Percentiles rank a stretch among this genome's conserved stretches.
These are phyloP conservation scores for Porites divaricata DNA, from an alignment of 92 coral and sea anemone species.

Conservation along the genomic window DNA sequence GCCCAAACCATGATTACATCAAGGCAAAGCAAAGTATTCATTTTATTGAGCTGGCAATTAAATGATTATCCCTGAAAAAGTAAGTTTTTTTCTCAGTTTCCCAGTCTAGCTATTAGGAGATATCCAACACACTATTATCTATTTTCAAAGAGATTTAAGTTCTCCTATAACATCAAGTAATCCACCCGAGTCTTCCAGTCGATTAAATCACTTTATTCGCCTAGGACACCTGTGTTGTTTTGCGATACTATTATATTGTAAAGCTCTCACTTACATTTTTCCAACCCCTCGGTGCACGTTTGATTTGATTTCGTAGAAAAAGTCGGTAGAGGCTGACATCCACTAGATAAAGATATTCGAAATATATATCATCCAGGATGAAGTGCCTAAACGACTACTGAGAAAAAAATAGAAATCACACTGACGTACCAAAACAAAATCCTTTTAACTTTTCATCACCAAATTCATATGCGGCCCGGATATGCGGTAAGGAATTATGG, in stretches of 20 bases:
- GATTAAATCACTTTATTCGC: neutral
- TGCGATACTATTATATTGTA: no score
- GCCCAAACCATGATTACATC: no score
- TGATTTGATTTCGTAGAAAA: neutral
- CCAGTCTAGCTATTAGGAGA: no score
- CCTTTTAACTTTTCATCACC: constrained; percentile 23
- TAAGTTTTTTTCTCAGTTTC: no score
- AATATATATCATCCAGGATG: neutral
- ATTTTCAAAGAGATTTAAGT: no score
- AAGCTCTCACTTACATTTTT: neutral
- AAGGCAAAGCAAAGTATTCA: no score
- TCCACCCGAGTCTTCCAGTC: no score
- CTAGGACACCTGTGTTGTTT: neutral
- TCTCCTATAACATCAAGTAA: no score
- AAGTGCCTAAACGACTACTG: neutral
- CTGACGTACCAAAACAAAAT: neutral
- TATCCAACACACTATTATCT: no score
- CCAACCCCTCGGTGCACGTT: neutral
- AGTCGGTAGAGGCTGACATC: neutral
- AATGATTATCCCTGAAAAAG: no score
- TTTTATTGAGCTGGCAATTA: no score
- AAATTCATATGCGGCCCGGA: neutral
- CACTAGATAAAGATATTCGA: neutral
- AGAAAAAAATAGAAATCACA: neutral
- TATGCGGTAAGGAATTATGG: neutral